phyloP scores from a whole-genome alignment of 2,113 vertebrate species.

The Sinosuthora webbiana region DNA sequence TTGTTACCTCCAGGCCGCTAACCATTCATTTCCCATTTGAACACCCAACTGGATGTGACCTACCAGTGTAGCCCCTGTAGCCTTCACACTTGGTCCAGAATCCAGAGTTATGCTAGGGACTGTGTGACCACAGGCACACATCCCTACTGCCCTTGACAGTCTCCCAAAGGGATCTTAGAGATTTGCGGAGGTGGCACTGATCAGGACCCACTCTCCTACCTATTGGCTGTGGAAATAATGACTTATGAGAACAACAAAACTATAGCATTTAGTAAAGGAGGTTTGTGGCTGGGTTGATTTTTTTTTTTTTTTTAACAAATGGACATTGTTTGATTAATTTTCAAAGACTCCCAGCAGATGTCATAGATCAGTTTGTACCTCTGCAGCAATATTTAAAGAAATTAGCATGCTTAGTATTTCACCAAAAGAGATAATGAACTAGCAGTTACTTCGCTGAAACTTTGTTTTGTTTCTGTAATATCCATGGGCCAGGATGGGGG shows the following conservation, averaged over 20 bases:
- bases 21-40: background rate
- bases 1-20: rapidly evolving
- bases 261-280: background rate
- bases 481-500: background rate
- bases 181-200: background rate
- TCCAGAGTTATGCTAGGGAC: background rate
- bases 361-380: background rate
- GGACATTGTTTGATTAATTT: background rate
- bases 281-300: background rate
- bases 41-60: background rate
- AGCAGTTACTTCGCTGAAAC: background rate
- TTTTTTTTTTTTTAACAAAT: background rate
- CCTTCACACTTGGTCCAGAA: background rate
- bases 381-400: background rate
- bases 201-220: background rate
- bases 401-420: background rate
- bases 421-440: background rate
- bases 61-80: background rate
- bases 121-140: background rate
- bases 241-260: background rate
- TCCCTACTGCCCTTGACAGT: background rate
- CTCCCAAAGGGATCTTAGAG: background rate
- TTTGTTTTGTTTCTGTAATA: background rate
- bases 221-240: background rate
- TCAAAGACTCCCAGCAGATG: background rate